Conservation (phyloP, 2,797 vertebrate genomes). For the Notolabrus celidotus region DNA sequence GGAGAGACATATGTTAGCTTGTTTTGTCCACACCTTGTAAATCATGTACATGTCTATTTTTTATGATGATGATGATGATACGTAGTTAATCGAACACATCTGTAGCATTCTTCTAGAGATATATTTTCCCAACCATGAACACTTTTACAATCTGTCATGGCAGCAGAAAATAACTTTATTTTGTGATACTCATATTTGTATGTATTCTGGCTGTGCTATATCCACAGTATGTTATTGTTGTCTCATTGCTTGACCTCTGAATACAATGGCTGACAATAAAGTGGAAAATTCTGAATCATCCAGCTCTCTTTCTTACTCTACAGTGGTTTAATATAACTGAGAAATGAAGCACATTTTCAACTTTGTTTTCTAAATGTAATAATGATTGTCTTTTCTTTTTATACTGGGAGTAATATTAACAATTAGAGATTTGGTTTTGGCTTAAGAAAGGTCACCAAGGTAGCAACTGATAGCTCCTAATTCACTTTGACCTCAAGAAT, state of each 20-base stretch:
- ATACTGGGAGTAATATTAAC: no score
- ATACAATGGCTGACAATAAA: constrained; percentile 42
- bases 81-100: neutral
- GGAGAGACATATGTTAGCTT: neutral
- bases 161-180: constrained; percentile 17
- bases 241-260: constrained; percentile 20
- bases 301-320: neutral
- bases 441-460: no score
- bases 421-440: no score
- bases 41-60: constrained; percentile 23
- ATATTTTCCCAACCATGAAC: neutral
- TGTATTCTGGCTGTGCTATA: neutral
- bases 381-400: no score
- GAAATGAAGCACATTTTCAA: no score
- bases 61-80: neutral
- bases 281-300: neutral
- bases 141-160: neutral
- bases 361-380: no score
- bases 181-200: constrained; percentile 41
- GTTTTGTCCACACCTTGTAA: neutral
- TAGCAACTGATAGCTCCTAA: no score
- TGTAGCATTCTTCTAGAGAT: constrained; percentile 7
- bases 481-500: no score
- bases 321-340: neutral
- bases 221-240: constrained; percentile 2